phyloP scores from a whole-genome alignment of 2,113 vertebrate genomes.

The Malurus elegans region DNA sequence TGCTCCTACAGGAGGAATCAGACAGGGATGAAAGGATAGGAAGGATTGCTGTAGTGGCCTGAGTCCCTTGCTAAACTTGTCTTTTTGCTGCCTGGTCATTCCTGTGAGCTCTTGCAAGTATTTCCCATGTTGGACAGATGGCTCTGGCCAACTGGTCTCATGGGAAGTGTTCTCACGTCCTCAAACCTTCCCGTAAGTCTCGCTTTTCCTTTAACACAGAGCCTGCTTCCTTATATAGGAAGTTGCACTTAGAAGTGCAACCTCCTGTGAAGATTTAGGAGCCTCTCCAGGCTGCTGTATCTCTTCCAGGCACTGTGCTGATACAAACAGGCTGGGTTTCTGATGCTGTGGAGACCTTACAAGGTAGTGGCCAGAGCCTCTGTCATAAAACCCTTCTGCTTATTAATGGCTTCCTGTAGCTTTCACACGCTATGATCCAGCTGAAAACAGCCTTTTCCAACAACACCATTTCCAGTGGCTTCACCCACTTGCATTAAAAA shows the following conservation, averaged over 20 bases:
- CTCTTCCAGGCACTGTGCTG: slow-evolving; percentile 15
- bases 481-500: background rate
- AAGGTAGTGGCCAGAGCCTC: slow-evolving; percentile 6
- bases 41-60: background rate
- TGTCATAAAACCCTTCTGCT: slow-evolving; percentile 26
- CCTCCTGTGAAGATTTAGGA: slow-evolving; percentile 17
- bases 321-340: slow-evolving; percentile 7
- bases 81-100: background rate
- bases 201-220: background rate
- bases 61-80: background rate
- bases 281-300: background rate
- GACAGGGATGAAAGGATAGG: background rate
- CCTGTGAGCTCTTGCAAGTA: background rate
- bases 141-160: background rate
- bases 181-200: background rate
- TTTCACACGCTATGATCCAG: background rate
- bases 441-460: background rate
- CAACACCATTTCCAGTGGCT: background rate
- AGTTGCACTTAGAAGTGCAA: background rate
- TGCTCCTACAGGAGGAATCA: background rate
- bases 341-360: slow-evolving; percentile 6
- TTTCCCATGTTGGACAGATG: background rate
- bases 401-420: slow-evolving; percentile 33
- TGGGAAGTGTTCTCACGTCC: background rate
- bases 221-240: slow-evolving; percentile 15